These are phyloP conservation scores for Drosophila takahashii DNA, from an alignment of 1,140 invertebrate species.

Conservation along the genomic window DNA sequence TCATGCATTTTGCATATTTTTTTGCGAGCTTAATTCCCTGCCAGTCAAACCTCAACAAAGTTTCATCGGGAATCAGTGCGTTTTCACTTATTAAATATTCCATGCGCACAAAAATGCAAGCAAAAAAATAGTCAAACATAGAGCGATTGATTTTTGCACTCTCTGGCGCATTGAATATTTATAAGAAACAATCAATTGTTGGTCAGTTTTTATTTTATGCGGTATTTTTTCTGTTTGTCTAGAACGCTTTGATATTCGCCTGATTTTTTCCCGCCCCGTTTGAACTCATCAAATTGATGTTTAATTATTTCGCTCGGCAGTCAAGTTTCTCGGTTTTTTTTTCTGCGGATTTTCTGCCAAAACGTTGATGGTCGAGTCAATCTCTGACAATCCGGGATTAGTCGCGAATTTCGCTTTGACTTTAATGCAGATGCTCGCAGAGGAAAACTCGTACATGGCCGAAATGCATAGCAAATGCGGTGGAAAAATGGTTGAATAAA, in stretches of 20 bases:
- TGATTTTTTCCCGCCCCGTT: slow-evolving; percentile 22
- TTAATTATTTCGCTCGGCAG: slow-evolving; percentile 68
- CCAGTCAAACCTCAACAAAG: slow-evolving; percentile 45
- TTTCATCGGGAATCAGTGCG: slow-evolving; percentile 37
- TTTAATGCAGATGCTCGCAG: slow-evolving; percentile 32
- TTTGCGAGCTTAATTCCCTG: slow-evolving; percentile 27
- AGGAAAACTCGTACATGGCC: not conserved
- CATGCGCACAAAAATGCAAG: slow-evolving; percentile 11
- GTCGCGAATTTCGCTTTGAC: slow-evolving; percentile 64
- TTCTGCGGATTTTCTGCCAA: slow-evolving; percentile 19
- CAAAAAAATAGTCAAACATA: slow-evolving; percentile 30
- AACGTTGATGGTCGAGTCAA: slow-evolving; percentile 68
- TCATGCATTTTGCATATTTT: slow-evolving; percentile 30
- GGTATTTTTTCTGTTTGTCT: slow-evolving; percentile 22
- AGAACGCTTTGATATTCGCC: slow-evolving; percentile 1
- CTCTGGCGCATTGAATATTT: slow-evolving; percentile 45
- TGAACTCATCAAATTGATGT: slow-evolving; percentile 53
- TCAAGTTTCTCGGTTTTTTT: slow-evolving; percentile 13
- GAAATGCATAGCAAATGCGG: slow-evolving; percentile 31
- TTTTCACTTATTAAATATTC: slow-evolving; percentile 50
- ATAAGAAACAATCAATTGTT: slow-evolving; percentile 59
- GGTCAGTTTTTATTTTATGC: slow-evolving; percentile 36
- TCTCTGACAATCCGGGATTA: slow-evolving; percentile 56
- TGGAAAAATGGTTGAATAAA: slow-evolving; percentile 40
- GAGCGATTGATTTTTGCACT: slow-evolving; percentile 44